Evolutionary conservation across 2,797 vertebrate species (phyloP).

Genomic region (Poecile montanus): DNA sequence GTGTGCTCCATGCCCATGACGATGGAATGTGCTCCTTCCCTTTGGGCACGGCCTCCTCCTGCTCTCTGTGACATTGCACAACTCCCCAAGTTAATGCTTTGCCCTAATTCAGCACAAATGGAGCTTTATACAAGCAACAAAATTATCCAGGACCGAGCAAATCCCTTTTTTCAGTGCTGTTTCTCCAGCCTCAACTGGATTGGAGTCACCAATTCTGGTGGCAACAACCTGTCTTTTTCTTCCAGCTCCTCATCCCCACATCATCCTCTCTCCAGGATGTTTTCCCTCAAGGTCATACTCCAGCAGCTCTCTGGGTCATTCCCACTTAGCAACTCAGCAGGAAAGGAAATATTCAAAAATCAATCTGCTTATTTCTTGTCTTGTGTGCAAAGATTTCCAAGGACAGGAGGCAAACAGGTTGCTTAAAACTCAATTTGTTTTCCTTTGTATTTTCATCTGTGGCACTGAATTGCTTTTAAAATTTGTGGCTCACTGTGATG

Average conservation of each 20-base stretch:
- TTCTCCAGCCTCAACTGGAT: not conserved
- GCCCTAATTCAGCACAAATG: rapidly evolving
- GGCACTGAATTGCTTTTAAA: not conserved
- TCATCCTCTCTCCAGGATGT: not conserved
- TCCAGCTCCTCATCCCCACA: not conserved
- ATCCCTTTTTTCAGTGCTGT: not conserved
- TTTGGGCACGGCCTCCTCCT: not conserved
- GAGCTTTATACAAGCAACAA: not conserved
- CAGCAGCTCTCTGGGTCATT: not conserved
- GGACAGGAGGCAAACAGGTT: not conserved
- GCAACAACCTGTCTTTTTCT: not conserved
- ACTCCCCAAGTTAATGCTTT: not conserved
- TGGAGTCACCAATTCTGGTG: not conserved
- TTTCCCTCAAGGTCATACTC: not conserved
- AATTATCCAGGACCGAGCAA: rapidly evolving
- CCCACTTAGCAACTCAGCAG: not conserved
- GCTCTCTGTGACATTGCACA: not conserved
- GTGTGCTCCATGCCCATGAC: rapidly evolving
- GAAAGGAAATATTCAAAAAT: not conserved
- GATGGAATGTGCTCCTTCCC: rapidly evolving
- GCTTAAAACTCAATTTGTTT: not conserved
- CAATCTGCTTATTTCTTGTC: not conserved
- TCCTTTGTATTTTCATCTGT: not conserved
- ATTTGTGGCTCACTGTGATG: not conserved
- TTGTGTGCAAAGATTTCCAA: not conserved